A percentile compares a stretch with the other conserved stretches of the same genome.
Evolutionary conservation across 2,797 vertebrate genomes (phyloP).

Genomic region (Lithobates sylvaticus): DNA sequence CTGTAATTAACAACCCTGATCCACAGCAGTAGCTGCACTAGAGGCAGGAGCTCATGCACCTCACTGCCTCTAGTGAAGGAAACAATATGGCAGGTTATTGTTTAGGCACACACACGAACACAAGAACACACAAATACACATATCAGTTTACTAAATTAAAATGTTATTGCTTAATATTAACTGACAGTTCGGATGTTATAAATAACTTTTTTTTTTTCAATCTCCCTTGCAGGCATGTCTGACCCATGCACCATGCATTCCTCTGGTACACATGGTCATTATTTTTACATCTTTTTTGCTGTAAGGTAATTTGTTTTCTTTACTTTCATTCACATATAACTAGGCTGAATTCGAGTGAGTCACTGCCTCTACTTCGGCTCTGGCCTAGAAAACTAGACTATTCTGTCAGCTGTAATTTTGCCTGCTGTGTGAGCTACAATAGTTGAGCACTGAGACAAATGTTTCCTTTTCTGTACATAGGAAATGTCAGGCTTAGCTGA

Average conservation of each 20-base stretch:
- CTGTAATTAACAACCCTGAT: no score
- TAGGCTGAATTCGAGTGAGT: slow-evolving; percentile 43
- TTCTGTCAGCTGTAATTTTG: slow-evolving; percentile 53
- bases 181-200: slow-evolving; percentile 1
- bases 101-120: no score
- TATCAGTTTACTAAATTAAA: background rate
- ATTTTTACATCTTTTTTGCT: slow-evolving; percentile 40
- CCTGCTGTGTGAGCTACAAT: slow-evolving; percentile 55
- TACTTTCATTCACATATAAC: slow-evolving; percentile 25
- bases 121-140: no score
- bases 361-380: slow-evolving; percentile 20
- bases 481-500: slow-evolving; percentile 41
- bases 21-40: no score
- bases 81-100: no score
- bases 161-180: slow-evolving; percentile 7
- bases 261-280: slow-evolving; percentile 24
- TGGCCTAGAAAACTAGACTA: slow-evolving; percentile 44
- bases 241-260: background rate
- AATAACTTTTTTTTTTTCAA: background rate
- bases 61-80: no score
- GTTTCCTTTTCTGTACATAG: slow-evolving; percentile 40
- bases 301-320: slow-evolving; percentile 42
- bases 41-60: no score
- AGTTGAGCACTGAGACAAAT: slow-evolving; percentile 39
- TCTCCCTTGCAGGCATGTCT: slow-evolving; percentile 15